A percentile compares a stretch with the other conserved stretches of the same genome.
Conservation (phyloP, 2,888 invertebrate species). For the Drosophila atripex region DNA sequence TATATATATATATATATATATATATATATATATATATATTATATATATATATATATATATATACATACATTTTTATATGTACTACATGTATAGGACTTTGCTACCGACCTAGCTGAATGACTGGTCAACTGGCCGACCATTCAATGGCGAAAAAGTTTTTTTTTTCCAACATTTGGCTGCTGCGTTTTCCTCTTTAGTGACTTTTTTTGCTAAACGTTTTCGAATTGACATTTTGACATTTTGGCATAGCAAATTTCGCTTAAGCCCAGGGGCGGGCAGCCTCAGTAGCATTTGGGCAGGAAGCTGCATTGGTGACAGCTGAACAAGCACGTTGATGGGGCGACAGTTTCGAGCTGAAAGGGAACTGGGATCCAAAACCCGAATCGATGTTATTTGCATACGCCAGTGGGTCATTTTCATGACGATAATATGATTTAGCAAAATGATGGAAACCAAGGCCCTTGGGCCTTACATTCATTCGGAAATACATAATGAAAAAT, state of each 20-base stretch:
- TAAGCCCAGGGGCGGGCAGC: slow-evolving; percentile 27
- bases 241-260: slow-evolving; percentile 53
- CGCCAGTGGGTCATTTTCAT: slow-evolving; percentile 52
- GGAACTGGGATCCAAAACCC: slow-evolving; percentile 28
- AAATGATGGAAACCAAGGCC: slow-evolving; percentile 3
- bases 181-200: slow-evolving; percentile 20
- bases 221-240: slow-evolving; percentile 78
- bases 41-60: not conserved
- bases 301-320: slow-evolving; percentile 68
- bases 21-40: not conserved
- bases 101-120: slow-evolving; percentile 6
- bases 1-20: not conserved
- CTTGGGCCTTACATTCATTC: not conserved
- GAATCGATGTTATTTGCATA: slow-evolving; percentile 65
- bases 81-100: not conserved
- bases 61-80: no score
- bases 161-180: slow-evolving; percentile 52
- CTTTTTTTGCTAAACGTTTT: slow-evolving; percentile 69
- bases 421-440: slow-evolving; percentile 19
- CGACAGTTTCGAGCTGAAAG: slow-evolving; percentile 44
- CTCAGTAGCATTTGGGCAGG: slow-evolving; percentile 51
- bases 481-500: not conserved
- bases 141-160: slow-evolving; percentile 46
- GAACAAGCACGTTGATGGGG: slow-evolving; percentile 59
- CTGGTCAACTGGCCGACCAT: slow-evolving; percentile 28